Conservation (phyloP, 1,140 invertebrate genomes). For the Ceratina japonica region DNA sequence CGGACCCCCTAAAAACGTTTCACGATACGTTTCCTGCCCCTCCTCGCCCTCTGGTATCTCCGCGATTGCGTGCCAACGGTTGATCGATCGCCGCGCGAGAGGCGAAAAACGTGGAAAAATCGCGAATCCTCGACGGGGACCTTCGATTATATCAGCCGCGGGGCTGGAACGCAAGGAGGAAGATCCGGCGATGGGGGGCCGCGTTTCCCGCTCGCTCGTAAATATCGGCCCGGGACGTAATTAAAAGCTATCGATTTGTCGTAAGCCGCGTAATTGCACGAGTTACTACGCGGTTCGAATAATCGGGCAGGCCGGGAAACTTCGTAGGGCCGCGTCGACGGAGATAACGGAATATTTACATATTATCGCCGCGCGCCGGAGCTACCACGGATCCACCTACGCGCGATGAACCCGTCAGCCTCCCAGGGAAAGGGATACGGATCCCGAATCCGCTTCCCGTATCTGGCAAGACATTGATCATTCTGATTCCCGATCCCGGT, state of each 20-base stretch:
- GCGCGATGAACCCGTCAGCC: conserved; percentile 55
- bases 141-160: neutral
- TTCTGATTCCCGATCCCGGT: no score
- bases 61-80: neutral
- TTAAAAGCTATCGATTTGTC: conserved; percentile 79
- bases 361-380: conserved; percentile 71
- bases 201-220: conserved; percentile 59
- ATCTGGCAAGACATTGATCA: conserved; percentile 4
- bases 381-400: conserved; percentile 58
- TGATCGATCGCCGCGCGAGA: conserved; percentile 11
- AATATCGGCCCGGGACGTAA: conserved; percentile 71
- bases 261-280: conserved; percentile 78
- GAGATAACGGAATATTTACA: conserved; percentile 79
- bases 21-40: neutral
- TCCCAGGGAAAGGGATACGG: conserved; percentile 30
- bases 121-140: neutral
- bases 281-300: conserved; percentile 77
- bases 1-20: conserved; percentile 3
- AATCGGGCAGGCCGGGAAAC: conserved; percentile 67
- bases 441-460: conserved; percentile 39
- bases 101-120: conserved; percentile 5
- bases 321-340: conserved; percentile 61
- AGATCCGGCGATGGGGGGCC: conserved; percentile 14
- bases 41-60: neutral
- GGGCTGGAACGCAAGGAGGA: conserved; percentile 35